Conservation (phyloP, 2,888 invertebrate genomes). For the Nomada hirtipes region DNA sequence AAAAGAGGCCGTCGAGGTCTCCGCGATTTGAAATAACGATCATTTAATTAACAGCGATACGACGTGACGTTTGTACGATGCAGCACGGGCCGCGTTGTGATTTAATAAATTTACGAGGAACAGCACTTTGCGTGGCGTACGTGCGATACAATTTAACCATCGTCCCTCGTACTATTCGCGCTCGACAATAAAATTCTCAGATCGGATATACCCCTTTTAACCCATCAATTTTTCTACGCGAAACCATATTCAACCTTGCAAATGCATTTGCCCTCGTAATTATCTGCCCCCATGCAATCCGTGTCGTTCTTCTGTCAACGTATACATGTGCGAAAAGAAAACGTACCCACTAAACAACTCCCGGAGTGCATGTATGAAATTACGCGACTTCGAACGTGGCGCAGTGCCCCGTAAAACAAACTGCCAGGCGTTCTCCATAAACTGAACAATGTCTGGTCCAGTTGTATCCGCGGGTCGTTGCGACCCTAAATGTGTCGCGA, state of each 20-base stretch:
- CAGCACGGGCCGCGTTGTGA: background rate
- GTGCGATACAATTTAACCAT: constrained; percentile 16
- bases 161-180: background rate
- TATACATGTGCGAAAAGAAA: background rate
- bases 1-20: constrained; percentile 64
- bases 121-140: constrained; percentile 30
- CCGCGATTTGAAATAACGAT: constrained; percentile 65
- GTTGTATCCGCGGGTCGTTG: constrained; percentile 36
- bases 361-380: constrained; percentile 27
- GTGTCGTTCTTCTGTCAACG: background rate
- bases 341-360: background rate
- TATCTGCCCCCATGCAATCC: background rate
- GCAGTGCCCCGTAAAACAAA: constrained; percentile 29
- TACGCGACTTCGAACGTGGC: constrained; percentile 21
- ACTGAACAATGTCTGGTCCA: constrained; percentile 41
- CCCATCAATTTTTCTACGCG: background rate
- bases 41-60: constrained; percentile 71
- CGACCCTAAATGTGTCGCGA: constrained; percentile 31
- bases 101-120: constrained; percentile 60
- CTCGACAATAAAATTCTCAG: background rate
- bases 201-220: background rate
- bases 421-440: constrained; percentile 36
- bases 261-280: background rate
- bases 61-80: constrained; percentile 38
- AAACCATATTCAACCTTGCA: background rate